Base-by-base conservation (phyloP, 2,888 invertebrate genomes). In the Drosophila prostipennis region DNA sequence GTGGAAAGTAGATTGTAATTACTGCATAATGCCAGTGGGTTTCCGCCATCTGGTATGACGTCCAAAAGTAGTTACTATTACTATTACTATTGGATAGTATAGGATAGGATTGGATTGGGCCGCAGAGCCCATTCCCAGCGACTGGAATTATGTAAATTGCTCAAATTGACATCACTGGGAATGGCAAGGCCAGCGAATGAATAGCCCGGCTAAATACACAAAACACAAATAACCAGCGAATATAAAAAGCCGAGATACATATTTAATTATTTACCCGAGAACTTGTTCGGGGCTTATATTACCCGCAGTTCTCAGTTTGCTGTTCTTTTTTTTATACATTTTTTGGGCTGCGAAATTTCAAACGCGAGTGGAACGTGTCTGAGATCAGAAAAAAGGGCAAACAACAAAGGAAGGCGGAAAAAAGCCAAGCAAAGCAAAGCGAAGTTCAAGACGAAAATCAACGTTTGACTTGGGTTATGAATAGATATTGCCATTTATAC, bases 221-320 rank as follows among this genome's bases (percentile, higher is more conserved):
- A 26, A 26, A 5, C 26, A 26, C 26, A 69, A 71, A 80, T 72
- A 83, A 77, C 63, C 68, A 86, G 59, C 64, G 58, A 69, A 61
- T 46, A 59, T 64, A 69, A 43, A 58, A 26, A 37, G 54, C 45
- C 60, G 58, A 68, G 49, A 69, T 63, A 79, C 63, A 79, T 69
- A 59, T 80, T 72, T 78, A 79, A 78, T 80, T 77, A 72, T 77
- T 79, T 85, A 69, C 74, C 68, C 74, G 85, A 84, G 81, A 81
- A 81, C 80, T 87, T 87, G 81, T 81, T 81, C 74, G 36, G 36
- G 39, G 40, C 52, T 69, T 52, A 72, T 36, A 57, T 79, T 58
- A 67, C 53, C 39, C 19, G 55, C 36, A 34, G 67, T 49, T 29
- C 55, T 32, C 32, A 19, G 54, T 39, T 32, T 6, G 23, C 23